These are phyloP conservation scores for Mesodorylaimus sp. DNA, from an alignment of 2,888 invertebrate genomes.

Conservation along the genomic window DNA sequence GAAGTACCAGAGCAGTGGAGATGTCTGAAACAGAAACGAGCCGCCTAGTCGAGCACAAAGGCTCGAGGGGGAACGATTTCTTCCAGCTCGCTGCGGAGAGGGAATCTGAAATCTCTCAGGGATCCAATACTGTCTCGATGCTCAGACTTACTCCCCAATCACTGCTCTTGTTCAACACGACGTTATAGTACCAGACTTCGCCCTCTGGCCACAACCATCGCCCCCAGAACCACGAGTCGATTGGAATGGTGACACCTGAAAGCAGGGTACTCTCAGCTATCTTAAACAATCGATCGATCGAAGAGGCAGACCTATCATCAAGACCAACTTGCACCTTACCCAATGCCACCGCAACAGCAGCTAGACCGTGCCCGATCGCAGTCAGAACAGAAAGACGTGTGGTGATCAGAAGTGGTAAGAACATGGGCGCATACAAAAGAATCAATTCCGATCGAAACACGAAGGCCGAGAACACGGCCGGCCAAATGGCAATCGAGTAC, in stretches of 20 bases:
- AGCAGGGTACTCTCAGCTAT: slow-evolving; percentile 51
- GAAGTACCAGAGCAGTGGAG: slow-evolving; percentile 92
- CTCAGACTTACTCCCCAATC: slow-evolving; percentile 67
- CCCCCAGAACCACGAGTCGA: slow-evolving; percentile 86
- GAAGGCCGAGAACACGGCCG: slow-evolving; percentile 62
- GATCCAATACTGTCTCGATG: no score
- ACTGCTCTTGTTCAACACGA: slow-evolving; percentile 74
- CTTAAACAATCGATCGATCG: slow-evolving; percentile 50
- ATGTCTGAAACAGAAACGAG: slow-evolving; percentile 46
- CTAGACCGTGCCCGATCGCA: slow-evolving; percentile 28
- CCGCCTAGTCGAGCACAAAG: no score
- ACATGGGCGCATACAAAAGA: slow-evolving; percentile 53
- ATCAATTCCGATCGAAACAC: slow-evolving; percentile 76
- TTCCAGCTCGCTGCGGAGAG: no score
- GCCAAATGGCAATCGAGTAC: slow-evolving; percentile 52
- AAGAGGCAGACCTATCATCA: no score
- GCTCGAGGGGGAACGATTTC: no score
- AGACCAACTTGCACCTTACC: no score
- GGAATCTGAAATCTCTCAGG: no score
- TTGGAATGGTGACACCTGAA: slow-evolving; percentile 49
- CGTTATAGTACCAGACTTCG: slow-evolving; percentile 88
- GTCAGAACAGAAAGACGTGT: slow-evolving; percentile 46
- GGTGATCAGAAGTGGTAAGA: slow-evolving; percentile 55
- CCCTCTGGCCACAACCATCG: slow-evolving; percentile 83
- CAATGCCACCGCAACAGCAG: slow-evolving; percentile 31